Percentiles rank a stretch among this genome's conserved stretches.
These are phyloP conservation scores for Pocota personata DNA, from an alignment of 2,888 invertebrate genomes.

Conservation along the genomic window DNA sequence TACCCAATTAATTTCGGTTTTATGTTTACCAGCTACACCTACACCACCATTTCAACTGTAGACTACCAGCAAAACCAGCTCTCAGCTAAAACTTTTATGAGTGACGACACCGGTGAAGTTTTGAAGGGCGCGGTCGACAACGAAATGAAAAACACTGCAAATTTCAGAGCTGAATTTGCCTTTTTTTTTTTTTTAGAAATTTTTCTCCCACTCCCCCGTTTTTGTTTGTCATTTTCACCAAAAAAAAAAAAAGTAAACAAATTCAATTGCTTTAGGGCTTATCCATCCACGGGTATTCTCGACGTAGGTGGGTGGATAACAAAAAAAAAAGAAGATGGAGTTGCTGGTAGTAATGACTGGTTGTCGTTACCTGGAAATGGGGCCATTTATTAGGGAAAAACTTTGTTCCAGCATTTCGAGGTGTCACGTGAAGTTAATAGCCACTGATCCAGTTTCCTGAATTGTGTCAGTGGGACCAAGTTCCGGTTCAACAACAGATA, in stretches of 20 bases:
- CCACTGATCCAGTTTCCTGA: not conserved
- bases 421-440: not conserved
- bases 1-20: slow-evolving; percentile 57
- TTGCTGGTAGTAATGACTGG: not conserved
- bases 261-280: slow-evolving; percentile 8
- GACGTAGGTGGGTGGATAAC: not conserved
- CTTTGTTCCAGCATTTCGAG: not conserved
- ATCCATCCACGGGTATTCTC: not conserved
- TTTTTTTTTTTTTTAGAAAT: not conserved
- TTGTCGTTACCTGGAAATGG: not conserved
- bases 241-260: slow-evolving; percentile 4
- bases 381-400: not conserved
- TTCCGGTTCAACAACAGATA: not conserved
- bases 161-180: slow-evolving; percentile 9
- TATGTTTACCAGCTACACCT: slow-evolving; percentile 15
- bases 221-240: not conserved
- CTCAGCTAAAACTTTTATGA: slow-evolving; percentile 22
- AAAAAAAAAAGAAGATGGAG: not conserved
- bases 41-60: not conserved
- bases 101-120: slow-evolving; percentile 24
- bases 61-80: not conserved
- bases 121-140: not conserved
- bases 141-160: not conserved
- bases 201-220: not conserved
- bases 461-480: not conserved